Base-by-base conservation (phyloP, 2,797 vertebrate genomes). In the Pseudomugil tenellus region DNA sequence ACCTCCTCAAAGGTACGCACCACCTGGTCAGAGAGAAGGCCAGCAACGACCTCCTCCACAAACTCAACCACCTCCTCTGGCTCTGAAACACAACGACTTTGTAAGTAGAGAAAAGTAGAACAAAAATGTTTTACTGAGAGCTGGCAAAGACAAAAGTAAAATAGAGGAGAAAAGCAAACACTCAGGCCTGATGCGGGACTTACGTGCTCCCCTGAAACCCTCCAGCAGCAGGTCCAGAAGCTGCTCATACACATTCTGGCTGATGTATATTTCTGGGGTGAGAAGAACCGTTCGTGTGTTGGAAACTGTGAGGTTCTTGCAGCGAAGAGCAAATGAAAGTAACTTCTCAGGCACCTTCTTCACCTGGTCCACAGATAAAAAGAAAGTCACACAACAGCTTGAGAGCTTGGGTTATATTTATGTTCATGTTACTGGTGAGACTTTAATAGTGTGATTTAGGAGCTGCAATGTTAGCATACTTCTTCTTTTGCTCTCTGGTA, bases 341-440 rank as follows among this genome's bases (percentile, higher is more conserved):
- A 98, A 89, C 80, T 99, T 98, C 93, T 99, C 98, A 0, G 97
- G 98, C 53, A 99, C 97, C 89, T 99, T 99, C 48, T 95, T 98
- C 77, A 99, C 95, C 98, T 99, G 89, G 62, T 23, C 53, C n/a
- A 76, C n/a, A 69, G 49, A 84, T 28, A 58, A 72, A 29, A 75
- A 72, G 26, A 35, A 28, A 25, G 43, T 32, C 6, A 67, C 2
- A 56, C 11, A 75, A 70, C 69, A 43, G 67, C 43, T 19, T 19
- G 74, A 46, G 55, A 63, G n/a, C 4, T 4, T 2, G 1, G 23
- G n/a, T 71, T 41, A 61, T 72, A 48, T 56, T 73, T 58, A 55
- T 14, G 21, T 35, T 64, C 29, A 23, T 77, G n/a, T 59, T 52
- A 63, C 12, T 14, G 25, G 32, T 25, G 69, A 58, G 11, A 52